Percentiles rank a stretch among this genome's conserved stretches.
phyloP scores from a whole-genome alignment of 2,888 invertebrate species.

The Alloscopus bannaensis region DNA sequence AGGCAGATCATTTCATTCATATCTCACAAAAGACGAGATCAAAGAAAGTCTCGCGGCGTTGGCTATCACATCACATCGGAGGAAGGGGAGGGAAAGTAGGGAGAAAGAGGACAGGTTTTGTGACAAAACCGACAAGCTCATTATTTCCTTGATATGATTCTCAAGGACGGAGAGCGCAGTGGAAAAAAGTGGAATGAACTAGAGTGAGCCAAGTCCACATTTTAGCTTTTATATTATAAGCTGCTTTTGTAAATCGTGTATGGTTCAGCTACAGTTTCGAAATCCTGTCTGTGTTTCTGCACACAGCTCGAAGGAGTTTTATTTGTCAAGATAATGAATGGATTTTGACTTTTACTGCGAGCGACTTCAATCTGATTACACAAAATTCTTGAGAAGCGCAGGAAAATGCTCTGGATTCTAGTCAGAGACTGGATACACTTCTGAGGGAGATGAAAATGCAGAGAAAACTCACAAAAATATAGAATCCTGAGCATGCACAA shows the following conservation, averaged over 20 bases:
- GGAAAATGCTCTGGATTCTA: not conserved
- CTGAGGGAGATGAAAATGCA: no score
- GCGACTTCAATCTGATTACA: conserved; percentile 26
- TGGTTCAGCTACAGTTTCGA: no score
- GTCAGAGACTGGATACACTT: not conserved
- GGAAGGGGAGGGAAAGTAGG: not conserved
- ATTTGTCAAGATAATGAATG: conserved; percentile 32
- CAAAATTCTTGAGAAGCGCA: not conserved
- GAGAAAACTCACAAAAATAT: no score
- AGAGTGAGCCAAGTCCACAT: no score
- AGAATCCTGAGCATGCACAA: no score
- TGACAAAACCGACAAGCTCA: not conserved
- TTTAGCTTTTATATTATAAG: no score
- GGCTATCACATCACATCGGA: conserved; percentile 24
- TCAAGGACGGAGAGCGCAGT: no score
- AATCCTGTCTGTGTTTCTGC: no score
- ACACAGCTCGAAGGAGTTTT: not conserved
- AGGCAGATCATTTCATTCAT: conserved; percentile 34
- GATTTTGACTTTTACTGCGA: conserved; percentile 10
- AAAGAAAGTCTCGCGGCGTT: not conserved
- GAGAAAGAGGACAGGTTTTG: not conserved
- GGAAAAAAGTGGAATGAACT: no score
- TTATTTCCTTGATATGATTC: no score
- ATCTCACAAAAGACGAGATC: not conserved
- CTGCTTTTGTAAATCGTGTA: no score